Evolutionary conservation across 2,888 invertebrate genomes (phyloP).

Genomic region (Unio delphinus): DNA sequence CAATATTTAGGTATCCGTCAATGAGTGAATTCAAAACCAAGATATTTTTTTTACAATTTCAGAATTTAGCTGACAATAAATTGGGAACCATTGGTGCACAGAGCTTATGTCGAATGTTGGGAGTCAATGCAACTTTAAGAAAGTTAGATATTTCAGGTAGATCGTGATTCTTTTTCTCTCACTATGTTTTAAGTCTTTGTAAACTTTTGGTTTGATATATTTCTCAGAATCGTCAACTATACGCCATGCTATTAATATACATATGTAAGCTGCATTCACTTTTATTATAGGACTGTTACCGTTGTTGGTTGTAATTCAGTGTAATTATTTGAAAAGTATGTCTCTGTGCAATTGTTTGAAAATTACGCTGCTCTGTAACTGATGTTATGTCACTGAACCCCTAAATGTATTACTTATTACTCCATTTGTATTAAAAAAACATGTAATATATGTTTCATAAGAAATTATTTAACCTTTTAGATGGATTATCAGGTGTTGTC

Average conservation of each 20-base stretch:
- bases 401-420: too few relatives aligned
- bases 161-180: background rate
- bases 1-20: too few relatives aligned
- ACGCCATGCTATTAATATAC: background rate
- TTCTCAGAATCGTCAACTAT: background rate
- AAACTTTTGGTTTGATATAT: background rate
- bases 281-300: background rate
- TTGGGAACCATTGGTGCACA: constrained; percentile 61
- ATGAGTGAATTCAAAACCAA: too few relatives aligned
- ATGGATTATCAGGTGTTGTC: too few relatives aligned
- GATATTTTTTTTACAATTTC: constrained; percentile 10
- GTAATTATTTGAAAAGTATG: too few relatives aligned
- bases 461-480: too few relatives aligned
- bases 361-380: too few relatives aligned
- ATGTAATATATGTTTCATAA: too few relatives aligned
- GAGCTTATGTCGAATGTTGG: constrained; percentile 63
- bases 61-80: constrained; percentile 67
- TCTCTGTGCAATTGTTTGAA: too few relatives aligned
- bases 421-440: too few relatives aligned
- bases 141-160: constrained; percentile 64
- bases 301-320: background rate
- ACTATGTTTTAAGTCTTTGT: background rate
- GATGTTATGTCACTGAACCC: too few relatives aligned
- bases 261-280: background rate
- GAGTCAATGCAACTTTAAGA: constrained; percentile 58